Evolutionary conservation across 2,113 vertebrate species (phyloP), one percentile per base, ranked within the genome.

Genomic region (Numida meleagris): DNA sequence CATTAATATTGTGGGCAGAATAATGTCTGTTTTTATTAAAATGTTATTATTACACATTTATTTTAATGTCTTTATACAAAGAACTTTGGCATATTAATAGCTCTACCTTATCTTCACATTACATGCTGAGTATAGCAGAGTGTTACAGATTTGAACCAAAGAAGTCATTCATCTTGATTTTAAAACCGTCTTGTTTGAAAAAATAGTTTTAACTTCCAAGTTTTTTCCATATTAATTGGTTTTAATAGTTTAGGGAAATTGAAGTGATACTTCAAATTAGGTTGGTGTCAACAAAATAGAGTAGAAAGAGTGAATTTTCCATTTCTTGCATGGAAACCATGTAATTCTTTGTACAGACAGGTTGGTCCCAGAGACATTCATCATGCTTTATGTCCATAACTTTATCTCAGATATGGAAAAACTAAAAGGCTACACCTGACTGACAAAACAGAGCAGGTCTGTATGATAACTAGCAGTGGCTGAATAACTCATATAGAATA

Each of bases 11-110:
- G 79, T 31, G 31, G 10, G 19, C 24, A 86, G 65, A 91, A 90
- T 95, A 81, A 94, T 80, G 66, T 17, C 18, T 82, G 12, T 13
- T 96, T 97, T 88, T 76, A 84, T 88, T 79, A 88, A 96, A 82
- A 88, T 61, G 5, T 36, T 92, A 96, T 92, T 89, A 89, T 83
- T 62, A 27, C 6, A 55, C 24, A 72, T 76, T 89, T 88, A 91
- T 87, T 95, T 95, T 93, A 38, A 90, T 78, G 38, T 50, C 12
- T 92, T 83, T 78, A n/a, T 24, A 87, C 29, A 77, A 91, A 88
- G 34, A 82, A 38, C 3, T 67, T 24, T 79, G 34, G 21, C 88
- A 70, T 93, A 73, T 78, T 88, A 91, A 86, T 65, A 70, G 27
- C 10, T 62, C 21, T 80, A 19, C 12, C 14, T 92, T 82, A 70